These are phyloP conservation scores for Brotula barbata DNA, from an alignment of 2,797 vertebrate genomes.

Conservation along the genomic window DNA sequence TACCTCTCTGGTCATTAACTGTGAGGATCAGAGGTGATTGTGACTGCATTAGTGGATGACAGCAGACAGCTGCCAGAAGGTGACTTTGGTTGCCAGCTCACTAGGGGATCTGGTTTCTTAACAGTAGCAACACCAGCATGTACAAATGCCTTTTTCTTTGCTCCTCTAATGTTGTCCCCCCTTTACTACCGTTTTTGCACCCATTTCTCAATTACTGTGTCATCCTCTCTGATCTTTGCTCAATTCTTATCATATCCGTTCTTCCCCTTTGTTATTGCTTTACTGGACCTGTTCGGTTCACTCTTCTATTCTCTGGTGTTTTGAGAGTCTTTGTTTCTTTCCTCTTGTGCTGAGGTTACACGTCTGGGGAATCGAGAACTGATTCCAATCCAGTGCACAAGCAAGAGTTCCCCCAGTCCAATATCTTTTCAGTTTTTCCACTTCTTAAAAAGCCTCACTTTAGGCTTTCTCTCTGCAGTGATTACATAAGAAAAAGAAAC, in stretches of 20 bases:
- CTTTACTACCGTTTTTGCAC: not conserved
- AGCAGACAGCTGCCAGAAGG: conserved; percentile 77
- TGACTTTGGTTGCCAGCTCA: conserved; percentile 70
- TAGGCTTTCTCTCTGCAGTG: too few relatives aligned
- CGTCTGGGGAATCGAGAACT: too few relatives aligned
- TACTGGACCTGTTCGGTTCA: not conserved
- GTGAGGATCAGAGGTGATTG: conserved; percentile 60
- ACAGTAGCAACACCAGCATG: conserved; percentile 40
- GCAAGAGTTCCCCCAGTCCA: too few relatives aligned
- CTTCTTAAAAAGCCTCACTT: not conserved
- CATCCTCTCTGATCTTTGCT: not conserved
- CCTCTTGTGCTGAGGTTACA: not conserved
- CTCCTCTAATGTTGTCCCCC: conserved; percentile 20
- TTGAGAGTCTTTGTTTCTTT: not conserved
- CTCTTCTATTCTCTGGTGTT: not conserved
- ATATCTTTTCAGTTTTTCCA: too few relatives aligned
- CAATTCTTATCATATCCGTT: not conserved
- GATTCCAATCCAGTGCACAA: too few relatives aligned
- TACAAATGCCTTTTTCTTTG: conserved; percentile 19
- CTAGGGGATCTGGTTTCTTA: conserved; percentile 60
- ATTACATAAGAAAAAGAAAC: not conserved
- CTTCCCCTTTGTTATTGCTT: not conserved
- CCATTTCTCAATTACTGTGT: not conserved
- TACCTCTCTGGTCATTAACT: conserved; percentile 70
- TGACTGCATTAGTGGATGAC: conserved; percentile 74